phyloP scores from a whole-genome alignment of 2,797 vertebrate species.

The Epinephelus awoara region DNA sequence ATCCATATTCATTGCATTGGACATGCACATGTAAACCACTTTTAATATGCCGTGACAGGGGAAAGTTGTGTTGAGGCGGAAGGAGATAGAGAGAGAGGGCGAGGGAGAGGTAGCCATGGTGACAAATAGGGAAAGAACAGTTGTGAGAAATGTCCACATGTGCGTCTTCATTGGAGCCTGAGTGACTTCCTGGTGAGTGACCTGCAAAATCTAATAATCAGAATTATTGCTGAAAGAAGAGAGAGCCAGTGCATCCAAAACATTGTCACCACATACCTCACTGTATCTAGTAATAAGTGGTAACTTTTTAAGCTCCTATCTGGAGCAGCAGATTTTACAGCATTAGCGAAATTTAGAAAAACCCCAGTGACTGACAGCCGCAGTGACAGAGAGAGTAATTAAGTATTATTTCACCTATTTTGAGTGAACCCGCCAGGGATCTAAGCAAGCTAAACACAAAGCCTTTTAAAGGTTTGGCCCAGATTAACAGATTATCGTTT shows the following conservation, averaged over 20 bases:
- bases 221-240: constrained; percentile 6
- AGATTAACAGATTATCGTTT: not conserved
- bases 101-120: constrained; percentile 64
- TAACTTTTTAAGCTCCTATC: not conserved
- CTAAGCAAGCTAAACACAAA: not conserved
- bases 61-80: constrained; percentile 87
- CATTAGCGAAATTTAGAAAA: too few relatives aligned
- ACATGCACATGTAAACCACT: constrained; percentile 97
- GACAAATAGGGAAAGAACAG: constrained; percentile 60
- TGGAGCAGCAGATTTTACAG: not conserved
- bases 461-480: not conserved
- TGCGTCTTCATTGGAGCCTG: constrained; percentile 51
- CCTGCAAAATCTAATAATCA: constrained; percentile 40
- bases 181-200: constrained; percentile 53
- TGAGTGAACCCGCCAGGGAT: not conserved
- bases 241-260: not conserved
- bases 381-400: not conserved
- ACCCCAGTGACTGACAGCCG: too few relatives aligned
- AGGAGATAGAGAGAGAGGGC: constrained; percentile 77
- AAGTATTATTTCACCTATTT: not conserved
- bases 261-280: not conserved
- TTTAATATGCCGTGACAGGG: constrained; percentile 98
- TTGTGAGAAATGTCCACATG: constrained; percentile 78
- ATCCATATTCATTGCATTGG: constrained; percentile 99
- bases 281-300: not conserved